Conservation (phyloP, 2,113 vertebrate genomes). For the Condylura cristata region DNA sequence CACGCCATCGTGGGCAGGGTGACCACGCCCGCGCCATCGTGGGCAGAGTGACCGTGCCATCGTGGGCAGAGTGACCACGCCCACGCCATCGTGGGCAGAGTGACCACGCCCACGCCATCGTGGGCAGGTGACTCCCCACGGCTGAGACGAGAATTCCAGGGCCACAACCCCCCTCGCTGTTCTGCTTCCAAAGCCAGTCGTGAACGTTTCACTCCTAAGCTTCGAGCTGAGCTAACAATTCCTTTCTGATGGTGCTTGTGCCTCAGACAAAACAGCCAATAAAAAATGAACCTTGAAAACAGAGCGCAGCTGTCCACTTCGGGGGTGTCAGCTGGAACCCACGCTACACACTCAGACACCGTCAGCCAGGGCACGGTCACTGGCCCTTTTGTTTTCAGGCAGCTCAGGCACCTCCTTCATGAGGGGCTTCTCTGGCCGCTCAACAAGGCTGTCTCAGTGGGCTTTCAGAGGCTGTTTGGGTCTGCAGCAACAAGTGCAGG, state of each 20-base stretch:
- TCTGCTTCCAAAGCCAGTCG: background rate
- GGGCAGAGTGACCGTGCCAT: no score
- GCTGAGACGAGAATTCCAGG: fast-evolving
- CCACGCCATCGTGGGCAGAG: no score
- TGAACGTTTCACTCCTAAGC: background rate
- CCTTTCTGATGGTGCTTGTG: background rate
- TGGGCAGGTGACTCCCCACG: fast-evolving
- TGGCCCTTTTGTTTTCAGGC: background rate
- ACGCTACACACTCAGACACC: background rate
- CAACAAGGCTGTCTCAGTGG: constrained; percentile 44
- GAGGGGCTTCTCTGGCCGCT: constrained; percentile 20
- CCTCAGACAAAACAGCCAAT: background rate
- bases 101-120: no score
- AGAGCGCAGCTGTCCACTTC: background rate
- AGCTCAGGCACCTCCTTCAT: background rate
- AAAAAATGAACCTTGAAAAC: background rate
- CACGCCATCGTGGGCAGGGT: no score
- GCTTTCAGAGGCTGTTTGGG: background rate
- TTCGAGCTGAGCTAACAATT: background rate
- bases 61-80: no score
- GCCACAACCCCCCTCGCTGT: background rate
- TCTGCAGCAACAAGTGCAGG: constrained; percentile 46
- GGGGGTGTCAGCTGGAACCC: background rate
- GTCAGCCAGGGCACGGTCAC: fast-evolving
- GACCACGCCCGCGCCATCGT: no score